These are phyloP conservation scores for Macquaria australasica DNA, from an alignment of 2,113 vertebrate genomes.

Conservation along the genomic window DNA sequence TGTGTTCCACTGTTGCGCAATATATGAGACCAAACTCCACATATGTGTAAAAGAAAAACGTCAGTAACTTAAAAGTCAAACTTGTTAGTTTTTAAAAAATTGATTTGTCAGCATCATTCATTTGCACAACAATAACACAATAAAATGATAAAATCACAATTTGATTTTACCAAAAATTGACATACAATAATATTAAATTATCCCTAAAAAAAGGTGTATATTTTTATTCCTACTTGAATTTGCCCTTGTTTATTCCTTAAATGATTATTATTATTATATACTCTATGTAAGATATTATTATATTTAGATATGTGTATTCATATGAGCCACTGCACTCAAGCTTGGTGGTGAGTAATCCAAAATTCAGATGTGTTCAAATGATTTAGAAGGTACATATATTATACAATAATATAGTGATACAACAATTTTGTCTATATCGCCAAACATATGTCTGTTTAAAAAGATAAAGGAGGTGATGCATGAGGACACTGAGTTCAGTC, in stretches of 20 bases:
- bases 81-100: too few relatives aligned
- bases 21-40: not conserved
- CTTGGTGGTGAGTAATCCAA: not conserved
- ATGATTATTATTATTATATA: not conserved
- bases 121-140: not conserved
- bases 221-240: not conserved
- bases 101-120: not conserved
- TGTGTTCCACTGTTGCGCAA: not conserved
- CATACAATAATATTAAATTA: not conserved
- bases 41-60: not conserved
- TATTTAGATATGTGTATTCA: not conserved
- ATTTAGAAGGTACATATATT: not conserved
- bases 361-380: not conserved
- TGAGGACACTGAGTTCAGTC: conserved; percentile 62
- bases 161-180: not conserved
- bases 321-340: not conserved
- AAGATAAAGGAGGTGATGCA: conserved; percentile 29
- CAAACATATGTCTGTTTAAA: too few relatives aligned
- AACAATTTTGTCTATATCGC: too few relatives aligned
- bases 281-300: not conserved
- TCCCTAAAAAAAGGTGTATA: not conserved
- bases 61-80: too few relatives aligned
- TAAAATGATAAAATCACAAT: too few relatives aligned
- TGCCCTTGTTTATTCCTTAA: not conserved
- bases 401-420: too few relatives aligned